A percentile compares a stretch with the other conserved stretches of the same genome.
Evolutionary conservation across 2,113 vertebrate species (phyloP).

Genomic region (Megaceryle maxima): DNA sequence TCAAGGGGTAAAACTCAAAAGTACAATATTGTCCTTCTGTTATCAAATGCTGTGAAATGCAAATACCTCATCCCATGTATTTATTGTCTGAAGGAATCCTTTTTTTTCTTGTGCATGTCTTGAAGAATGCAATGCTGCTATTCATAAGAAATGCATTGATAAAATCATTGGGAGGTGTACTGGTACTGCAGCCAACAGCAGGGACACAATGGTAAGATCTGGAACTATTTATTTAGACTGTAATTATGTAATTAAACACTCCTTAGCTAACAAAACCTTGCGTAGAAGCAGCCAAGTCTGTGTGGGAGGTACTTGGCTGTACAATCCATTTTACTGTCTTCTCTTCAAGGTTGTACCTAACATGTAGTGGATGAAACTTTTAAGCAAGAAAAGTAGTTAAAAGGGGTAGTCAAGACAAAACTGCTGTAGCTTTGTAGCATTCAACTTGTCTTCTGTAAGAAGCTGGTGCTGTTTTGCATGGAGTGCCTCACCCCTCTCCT

Average conservation of each 20-base stretch:
- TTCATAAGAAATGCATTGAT: slow-evolving; percentile 99
- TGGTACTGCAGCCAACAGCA: slow-evolving; percentile 94
- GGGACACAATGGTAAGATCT: slow-evolving; percentile 91
- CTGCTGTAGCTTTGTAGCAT: background rate
- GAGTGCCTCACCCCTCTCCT: background rate
- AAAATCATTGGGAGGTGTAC: slow-evolving; percentile 98
- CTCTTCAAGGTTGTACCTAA: background rate
- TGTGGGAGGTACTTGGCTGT: background rate
- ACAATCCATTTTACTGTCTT: background rate
- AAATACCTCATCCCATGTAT: background rate
- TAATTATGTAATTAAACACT: background rate
- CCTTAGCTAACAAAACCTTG: background rate
- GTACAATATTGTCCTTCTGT: background rate
- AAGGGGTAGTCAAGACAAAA: background rate
- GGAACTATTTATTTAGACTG: background rate
- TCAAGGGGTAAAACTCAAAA: background rate
- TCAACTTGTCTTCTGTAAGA: background rate
- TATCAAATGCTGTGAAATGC: background rate
- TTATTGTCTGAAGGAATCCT: background rate
- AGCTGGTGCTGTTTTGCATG: background rate
- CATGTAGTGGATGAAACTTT: background rate
- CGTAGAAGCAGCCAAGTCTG: background rate
- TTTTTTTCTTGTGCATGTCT: slow-evolving; percentile 18
- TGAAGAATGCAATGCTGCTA: slow-evolving; percentile 97
- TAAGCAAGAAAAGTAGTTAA: background rate